phyloP scores from a whole-genome alignment of 64 coral and sea anemone species.

The Astreopora myriophthalma region DNA sequence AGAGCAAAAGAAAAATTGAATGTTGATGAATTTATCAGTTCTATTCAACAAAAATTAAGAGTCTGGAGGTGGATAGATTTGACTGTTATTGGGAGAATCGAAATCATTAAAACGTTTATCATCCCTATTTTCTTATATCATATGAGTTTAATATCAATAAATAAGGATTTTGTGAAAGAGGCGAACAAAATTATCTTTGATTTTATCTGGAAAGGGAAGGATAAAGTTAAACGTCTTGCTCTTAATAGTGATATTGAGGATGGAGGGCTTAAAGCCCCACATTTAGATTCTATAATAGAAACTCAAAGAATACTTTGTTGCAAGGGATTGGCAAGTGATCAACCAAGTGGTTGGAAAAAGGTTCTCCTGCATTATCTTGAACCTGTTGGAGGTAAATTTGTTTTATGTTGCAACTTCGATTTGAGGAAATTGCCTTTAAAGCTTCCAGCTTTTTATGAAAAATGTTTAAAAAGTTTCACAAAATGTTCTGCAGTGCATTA shows the following conservation, averaged over 20 bases:
- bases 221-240: not conserved
- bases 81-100: not conserved
- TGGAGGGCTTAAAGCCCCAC: not conserved
- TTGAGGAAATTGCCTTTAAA: not conserved
- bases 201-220: not conserved
- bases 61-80: not conserved
- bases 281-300: not conserved
- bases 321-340: not conserved
- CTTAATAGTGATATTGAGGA: not conserved
- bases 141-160: not conserved
- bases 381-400: not conserved
- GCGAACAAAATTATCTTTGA: not conserved
- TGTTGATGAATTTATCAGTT: not conserved
- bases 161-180: not conserved
- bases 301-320: not conserved
- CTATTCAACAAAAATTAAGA: not conserved
- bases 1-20: not conserved
- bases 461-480: not conserved
- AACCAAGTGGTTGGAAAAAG: not conserved
- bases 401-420: not conserved
- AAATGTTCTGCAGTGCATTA: not conserved
- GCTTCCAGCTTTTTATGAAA: not conserved
- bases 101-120: not conserved
- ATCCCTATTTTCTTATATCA: not conserved
- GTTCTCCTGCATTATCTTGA: not conserved